Percentiles rank a stretch among this genome's conserved stretches.
Conservation (phyloP, 2,888 invertebrate species). For the Hipparchia semele region DNA sequence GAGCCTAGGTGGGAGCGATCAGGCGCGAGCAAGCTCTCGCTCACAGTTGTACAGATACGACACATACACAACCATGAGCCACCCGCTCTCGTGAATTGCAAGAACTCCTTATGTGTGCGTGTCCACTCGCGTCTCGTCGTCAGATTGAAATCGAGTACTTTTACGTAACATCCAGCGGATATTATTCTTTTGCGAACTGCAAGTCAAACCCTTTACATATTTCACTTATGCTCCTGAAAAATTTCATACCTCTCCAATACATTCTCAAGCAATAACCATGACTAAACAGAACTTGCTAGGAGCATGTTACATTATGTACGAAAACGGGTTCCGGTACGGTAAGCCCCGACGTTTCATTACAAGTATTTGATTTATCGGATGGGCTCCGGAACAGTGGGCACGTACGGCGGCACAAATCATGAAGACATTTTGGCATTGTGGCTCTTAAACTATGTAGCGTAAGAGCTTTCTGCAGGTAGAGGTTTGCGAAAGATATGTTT, state of each 20-base stretch:
- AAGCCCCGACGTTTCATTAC: conserved; percentile 70
- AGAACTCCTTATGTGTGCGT: too few relatives aligned
- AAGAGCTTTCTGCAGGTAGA: not conserved
- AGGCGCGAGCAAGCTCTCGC: too few relatives aligned
- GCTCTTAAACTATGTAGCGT: conserved; percentile 14
- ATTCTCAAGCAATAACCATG: conserved; percentile 40
- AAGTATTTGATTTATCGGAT: conserved; percentile 73
- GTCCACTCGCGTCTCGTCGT: too few relatives aligned
- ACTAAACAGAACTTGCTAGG: conserved; percentile 41
- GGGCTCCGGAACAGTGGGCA: conserved; percentile 58
- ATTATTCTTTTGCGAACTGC: not conserved
- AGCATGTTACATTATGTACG: conserved; percentile 51
- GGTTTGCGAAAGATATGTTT: not conserved
- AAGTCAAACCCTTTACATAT: conserved; percentile 37
- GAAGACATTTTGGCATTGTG: conserved; percentile 14
- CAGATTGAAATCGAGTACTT: not conserved
- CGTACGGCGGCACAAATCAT: conserved; percentile 44
- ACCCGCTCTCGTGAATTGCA: too few relatives aligned
- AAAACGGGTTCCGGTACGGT: conserved; percentile 51
- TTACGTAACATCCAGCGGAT: not conserved
- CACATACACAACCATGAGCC: too few relatives aligned
- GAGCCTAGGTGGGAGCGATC: too few relatives aligned
- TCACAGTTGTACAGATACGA: too few relatives aligned
- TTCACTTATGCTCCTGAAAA: conserved; percentile 42
- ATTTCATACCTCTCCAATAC: conserved; percentile 42